Evolutionary conservation across 2,113 vertebrate genomes (phyloP).

Genomic region (Gavia stellata): DNA sequence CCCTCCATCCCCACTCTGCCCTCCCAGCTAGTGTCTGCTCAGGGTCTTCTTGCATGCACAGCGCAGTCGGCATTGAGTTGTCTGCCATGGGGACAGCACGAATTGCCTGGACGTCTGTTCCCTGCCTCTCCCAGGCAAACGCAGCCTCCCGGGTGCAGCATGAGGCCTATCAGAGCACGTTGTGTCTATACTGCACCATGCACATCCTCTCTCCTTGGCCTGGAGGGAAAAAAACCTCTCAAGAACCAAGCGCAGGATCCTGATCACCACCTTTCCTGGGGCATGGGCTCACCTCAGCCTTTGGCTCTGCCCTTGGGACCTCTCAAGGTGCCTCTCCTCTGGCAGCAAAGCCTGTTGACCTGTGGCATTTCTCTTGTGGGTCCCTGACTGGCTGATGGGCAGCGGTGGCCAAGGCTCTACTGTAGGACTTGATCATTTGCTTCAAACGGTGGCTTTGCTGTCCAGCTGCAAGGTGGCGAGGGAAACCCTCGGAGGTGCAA

Average conservation of each 20-base stretch:
- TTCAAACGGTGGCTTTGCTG: not conserved
- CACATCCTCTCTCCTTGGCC: not conserved
- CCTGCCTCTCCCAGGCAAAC: not conserved
- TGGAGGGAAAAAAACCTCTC: not conserved
- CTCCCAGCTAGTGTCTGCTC: not conserved
- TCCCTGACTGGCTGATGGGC: not conserved
- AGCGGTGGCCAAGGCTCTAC: fast-evolving
- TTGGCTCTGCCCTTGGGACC: not conserved
- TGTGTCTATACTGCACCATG: not conserved
- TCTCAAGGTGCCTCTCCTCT: not conserved
- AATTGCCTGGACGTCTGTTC: not conserved
- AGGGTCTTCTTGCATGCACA: not conserved
- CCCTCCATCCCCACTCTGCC: not conserved
- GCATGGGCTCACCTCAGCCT: not conserved
- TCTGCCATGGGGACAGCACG: not conserved
- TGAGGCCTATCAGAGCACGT: not conserved
- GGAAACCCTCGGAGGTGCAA: not conserved
- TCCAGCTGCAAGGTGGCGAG: not conserved
- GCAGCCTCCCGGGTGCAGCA: not conserved
- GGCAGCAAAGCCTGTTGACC: not conserved
- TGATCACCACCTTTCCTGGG: not conserved
- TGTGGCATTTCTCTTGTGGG: not conserved
- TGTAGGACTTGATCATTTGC: not conserved
- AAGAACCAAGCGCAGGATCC: not conserved
- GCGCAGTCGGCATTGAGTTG: not conserved